Percentiles rank a stretch among this genome's conserved stretches.
Conservation (phyloP, 1,140 invertebrate species). For the Brachionus rubens region DNA sequence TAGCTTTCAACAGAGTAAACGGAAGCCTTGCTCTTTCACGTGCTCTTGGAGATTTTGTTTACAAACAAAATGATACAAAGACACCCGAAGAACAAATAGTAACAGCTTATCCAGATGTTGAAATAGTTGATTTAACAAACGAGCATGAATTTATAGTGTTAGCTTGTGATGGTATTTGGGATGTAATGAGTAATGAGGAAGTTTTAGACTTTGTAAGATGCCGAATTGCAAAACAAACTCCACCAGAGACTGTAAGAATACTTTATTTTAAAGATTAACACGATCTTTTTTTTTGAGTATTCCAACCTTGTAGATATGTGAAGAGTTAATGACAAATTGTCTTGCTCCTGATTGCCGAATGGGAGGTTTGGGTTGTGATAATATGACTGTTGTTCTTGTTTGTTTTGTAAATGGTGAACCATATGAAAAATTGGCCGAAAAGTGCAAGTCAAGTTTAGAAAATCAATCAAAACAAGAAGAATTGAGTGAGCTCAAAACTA, state of each 20-base stretch:
- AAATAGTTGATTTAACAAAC: constrained; percentile 72
- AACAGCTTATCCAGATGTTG: constrained; percentile 88
- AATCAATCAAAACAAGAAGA: neutral
- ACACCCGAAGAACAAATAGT: constrained; percentile 90
- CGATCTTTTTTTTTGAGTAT: neutral
- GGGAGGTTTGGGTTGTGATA: constrained; percentile 93
- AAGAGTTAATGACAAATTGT: constrained; percentile 86
- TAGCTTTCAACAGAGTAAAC: constrained; percentile 93
- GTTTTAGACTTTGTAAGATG: constrained; percentile 83
- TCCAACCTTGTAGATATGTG: constrained; percentile 72
- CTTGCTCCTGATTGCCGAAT: constrained; percentile 90
- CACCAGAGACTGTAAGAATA: constrained; percentile 75
- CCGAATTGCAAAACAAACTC: constrained; percentile 73
- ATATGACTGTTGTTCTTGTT: constrained; percentile 91
- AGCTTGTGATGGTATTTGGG: constrained; percentile 99
- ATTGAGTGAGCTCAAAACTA: neutral
- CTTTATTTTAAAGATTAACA: constrained; percentile 61
- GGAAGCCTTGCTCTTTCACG: constrained; percentile 89
- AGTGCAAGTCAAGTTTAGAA: constrained; percentile 52
- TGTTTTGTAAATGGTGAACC: constrained; percentile 73
- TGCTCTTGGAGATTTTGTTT: constrained; percentile 93
- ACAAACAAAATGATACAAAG: constrained; percentile 83
- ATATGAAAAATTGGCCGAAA: constrained; percentile 67
- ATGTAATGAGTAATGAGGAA: constrained; percentile 90
- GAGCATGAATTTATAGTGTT: constrained; percentile 94